Evolutionary conservation across 2,113 vertebrate genomes (phyloP).

Genomic region (Marmota flaviventris): DNA sequence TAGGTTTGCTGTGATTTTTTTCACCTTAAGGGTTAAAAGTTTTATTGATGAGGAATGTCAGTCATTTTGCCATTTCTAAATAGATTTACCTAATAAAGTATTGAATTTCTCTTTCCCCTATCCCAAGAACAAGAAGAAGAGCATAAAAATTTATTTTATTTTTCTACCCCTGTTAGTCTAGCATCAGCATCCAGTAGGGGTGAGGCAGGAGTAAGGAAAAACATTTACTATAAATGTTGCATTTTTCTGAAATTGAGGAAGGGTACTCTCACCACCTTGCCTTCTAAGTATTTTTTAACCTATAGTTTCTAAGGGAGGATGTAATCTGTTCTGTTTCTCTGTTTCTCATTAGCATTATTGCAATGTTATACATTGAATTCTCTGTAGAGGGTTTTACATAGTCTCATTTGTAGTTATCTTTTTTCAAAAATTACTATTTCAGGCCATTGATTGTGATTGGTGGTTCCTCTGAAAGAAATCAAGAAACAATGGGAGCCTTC

Average conservation of each 20-base stretch:
- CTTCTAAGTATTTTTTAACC: neutral
- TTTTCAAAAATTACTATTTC: conserved; percentile 72
- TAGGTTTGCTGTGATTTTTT: conserved; percentile 31
- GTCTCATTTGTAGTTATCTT: conserved; percentile 24
- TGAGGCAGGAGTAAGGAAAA: neutral
- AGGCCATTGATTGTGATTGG: conserved; percentile 98
- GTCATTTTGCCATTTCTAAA: conserved; percentile 54
- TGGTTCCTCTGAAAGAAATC: conserved; percentile 95
- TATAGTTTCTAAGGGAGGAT: conserved; percentile 39
- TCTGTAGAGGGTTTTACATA: neutral
- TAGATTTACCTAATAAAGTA: conserved; percentile 10
- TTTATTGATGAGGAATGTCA: conserved; percentile 11
- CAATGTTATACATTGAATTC: neutral
- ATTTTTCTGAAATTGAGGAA: conserved; percentile 31
- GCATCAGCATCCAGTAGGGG: neutral
- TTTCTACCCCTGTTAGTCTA: neutral
- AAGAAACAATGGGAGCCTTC: conserved; percentile 97
- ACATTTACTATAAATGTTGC: neutral
- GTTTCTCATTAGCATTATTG: neutral
- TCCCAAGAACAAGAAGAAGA: neutral
- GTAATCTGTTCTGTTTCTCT: neutral
- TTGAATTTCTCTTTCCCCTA: neutral
- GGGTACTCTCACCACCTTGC: neutral
- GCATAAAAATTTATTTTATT: neutral
- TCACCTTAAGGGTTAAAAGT: neutral